These are phyloP conservation scores for Psittacula derbiana DNA, from an alignment of 2,797 vertebrate genomes.

Conservation along the genomic window DNA sequence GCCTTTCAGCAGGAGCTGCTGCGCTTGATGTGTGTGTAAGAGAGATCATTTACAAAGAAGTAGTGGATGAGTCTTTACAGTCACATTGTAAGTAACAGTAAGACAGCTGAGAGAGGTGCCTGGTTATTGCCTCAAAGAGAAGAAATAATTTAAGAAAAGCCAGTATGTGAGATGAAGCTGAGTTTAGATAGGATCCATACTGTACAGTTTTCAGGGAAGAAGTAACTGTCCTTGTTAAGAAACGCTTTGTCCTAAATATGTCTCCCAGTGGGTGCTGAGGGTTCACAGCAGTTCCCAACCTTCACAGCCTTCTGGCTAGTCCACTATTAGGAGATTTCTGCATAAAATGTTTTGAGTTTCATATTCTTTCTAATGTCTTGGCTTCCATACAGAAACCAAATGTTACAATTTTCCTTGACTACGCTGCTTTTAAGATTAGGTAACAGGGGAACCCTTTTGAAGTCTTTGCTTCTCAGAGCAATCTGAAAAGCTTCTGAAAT, in stretches of 20 bases:
- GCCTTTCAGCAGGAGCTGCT: background rate
- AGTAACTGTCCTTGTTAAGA: background rate
- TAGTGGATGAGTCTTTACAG: background rate
- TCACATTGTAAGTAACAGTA: fast-evolving
- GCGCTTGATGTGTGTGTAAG: background rate
- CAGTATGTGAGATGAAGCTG: background rate
- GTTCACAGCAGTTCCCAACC: background rate
- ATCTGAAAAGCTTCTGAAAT: background rate
- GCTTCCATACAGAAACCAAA: background rate
- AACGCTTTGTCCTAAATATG: background rate
- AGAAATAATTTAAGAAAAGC: background rate
- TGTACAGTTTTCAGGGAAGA: background rate
- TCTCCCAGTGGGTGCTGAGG: background rate
- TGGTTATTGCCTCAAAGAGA: background rate
- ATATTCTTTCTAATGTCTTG: background rate
- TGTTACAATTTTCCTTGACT: background rate
- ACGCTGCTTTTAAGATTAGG: background rate
- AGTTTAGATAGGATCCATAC: background rate
- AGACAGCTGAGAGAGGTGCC: background rate
- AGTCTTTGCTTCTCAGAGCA: background rate
- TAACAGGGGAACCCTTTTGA: background rate
- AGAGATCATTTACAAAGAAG: background rate
- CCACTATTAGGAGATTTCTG: background rate
- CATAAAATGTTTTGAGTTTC: background rate
- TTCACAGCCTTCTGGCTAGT: background rate